Evolutionary conservation across 2,113 vertebrate genomes (phyloP).

Genomic region (Isichthys henryi): DNA sequence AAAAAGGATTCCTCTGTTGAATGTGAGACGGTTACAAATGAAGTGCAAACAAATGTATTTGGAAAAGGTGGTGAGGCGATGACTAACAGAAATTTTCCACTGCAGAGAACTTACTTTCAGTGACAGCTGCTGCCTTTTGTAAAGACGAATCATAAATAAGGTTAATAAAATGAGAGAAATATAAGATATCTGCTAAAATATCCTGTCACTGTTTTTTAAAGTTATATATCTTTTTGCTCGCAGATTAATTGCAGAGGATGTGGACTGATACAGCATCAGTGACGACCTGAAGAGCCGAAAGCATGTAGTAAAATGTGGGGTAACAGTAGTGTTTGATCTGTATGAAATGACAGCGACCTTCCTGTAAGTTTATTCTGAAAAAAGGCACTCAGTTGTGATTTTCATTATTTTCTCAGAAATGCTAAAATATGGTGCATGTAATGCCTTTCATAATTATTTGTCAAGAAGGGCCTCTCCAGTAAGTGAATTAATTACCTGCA

Average conservation of each 20-base stretch:
- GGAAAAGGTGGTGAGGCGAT: not conserved
- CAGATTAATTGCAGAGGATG: not conserved
- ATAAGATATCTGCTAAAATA: not conserved
- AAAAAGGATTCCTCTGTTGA: not conserved
- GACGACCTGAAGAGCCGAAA: not conserved
- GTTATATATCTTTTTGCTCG: not conserved
- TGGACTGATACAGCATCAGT: not conserved
- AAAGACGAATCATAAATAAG: not conserved
- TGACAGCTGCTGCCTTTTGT: not conserved
- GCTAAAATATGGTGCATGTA: too few species aligned
- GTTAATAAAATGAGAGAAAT: not conserved
- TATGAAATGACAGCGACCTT: not conserved
- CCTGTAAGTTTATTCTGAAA: not conserved
- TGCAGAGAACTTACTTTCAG: not conserved
- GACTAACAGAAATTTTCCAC: constrained; percentile 5
- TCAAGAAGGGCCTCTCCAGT: not conserved
- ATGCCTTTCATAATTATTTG: not conserved
- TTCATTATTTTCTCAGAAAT: not conserved
- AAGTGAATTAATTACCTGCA: not conserved
- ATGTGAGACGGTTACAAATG: not conserved
- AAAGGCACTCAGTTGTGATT: not conserved
- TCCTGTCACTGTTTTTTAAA: not conserved
- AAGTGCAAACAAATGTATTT: not conserved
- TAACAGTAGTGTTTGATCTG: not conserved
- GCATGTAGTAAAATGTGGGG: not conserved